phyloP scores from a whole-genome alignment of 2,888 invertebrate genomes.

The Machimus atricapillus region DNA sequence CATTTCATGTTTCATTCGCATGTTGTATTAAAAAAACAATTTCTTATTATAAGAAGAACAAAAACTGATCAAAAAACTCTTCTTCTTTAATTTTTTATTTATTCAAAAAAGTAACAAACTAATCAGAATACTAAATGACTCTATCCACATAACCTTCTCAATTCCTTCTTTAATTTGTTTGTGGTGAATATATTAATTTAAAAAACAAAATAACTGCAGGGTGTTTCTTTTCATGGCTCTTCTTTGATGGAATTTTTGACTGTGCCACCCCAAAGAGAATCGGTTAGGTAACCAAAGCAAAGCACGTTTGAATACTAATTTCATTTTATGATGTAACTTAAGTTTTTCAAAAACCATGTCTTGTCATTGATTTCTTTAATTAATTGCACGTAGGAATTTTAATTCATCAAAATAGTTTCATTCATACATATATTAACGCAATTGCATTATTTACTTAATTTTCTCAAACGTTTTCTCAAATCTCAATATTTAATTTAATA shows the following conservation, averaged over 20 bases:
- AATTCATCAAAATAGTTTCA: too few relatives aligned
- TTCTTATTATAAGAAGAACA: too few relatives aligned
- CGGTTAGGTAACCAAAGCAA: not conserved
- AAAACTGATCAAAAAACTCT: too few relatives aligned
- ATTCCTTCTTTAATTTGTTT: not conserved
- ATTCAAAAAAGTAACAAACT: too few relatives aligned
- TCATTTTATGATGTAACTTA: not conserved
- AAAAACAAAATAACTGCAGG: not conserved
- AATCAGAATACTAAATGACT: not conserved
- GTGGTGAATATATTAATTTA: not conserved
- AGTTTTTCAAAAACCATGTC: not conserved
- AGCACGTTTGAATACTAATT: not conserved
- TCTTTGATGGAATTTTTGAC: not conserved
- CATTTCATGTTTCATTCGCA: not conserved
- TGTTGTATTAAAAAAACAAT: not conserved
- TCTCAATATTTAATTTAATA: not conserved
- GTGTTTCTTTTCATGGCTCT: not conserved
- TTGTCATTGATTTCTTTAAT: not conserved
- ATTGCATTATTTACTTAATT: not conserved
- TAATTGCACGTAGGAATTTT: not conserved
- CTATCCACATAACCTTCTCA: not conserved
- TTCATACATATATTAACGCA: too few relatives aligned
- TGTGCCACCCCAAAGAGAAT: not conserved
- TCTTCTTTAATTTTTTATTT: not conserved
- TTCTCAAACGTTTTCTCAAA: not conserved